Evolutionary conservation across 1,140 invertebrate species (phyloP).

Genomic region (Neelides sp.): DNA sequence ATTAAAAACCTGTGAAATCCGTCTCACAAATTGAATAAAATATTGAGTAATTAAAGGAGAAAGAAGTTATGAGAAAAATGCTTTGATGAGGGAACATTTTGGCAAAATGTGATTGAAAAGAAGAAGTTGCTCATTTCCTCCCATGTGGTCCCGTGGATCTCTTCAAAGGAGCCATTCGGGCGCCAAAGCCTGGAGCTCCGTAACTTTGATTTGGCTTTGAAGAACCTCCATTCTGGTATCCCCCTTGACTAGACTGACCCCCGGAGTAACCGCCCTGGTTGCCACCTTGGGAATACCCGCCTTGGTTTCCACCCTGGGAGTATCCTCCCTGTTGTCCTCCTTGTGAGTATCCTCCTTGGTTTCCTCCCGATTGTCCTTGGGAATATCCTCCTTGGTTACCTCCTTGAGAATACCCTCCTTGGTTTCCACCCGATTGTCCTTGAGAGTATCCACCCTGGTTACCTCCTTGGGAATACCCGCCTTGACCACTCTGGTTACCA

Average conservation of each 20-base stretch:
- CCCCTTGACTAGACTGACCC: constrained; percentile 7
- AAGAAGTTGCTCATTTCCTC: no score
- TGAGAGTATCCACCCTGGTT: background rate
- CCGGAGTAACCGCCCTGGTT: constrained; percentile 10
- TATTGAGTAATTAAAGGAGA: no score
- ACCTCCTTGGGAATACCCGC: background rate
- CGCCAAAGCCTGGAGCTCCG: no score
- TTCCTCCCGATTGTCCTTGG: background rate
- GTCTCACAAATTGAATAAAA: no score
- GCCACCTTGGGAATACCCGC: background rate
- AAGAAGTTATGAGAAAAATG: no score
- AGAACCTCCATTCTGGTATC: constrained; percentile 17
- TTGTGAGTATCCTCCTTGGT: background rate
- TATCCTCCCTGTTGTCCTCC: background rate
- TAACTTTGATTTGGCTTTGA: constrained; percentile 7
- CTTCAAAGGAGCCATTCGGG: no score
- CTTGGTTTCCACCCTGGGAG: background rate
- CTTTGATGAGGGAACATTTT: no score
- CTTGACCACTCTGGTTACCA: background rate
- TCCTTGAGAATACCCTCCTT: background rate
- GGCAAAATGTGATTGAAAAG: no score
- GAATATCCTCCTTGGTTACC: background rate
- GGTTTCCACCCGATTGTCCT: background rate
- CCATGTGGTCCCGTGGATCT: no score
- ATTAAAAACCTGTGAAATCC: no score